Evolutionary conservation across 2,113 vertebrate species (phyloP), one percentile per base, ranked within the genome.

Genomic region (Silurus meridionalis): DNA sequence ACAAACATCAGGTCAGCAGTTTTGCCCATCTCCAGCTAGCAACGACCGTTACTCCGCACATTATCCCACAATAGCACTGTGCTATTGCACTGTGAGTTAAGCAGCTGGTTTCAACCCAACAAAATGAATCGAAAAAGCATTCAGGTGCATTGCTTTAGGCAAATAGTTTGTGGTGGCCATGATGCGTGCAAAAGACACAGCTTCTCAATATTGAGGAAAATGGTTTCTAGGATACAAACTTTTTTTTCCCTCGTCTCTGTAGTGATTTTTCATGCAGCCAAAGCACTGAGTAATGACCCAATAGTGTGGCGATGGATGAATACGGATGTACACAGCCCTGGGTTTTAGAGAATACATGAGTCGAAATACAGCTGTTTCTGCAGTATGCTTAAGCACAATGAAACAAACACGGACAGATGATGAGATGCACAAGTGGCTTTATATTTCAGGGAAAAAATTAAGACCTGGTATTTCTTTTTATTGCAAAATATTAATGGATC

Each of bases 211-310:
- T 79, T 50, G 14, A 67, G 55, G 52, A n/a, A 71, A 61, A 17
- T 37, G 71, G 80, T 67, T 83, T 77, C n/a, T 72, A 80, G 14
- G 21, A 52, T 58, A 84, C 15, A 50, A 80, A 84, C 37, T 79
- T 63, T 52, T 80, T 37, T 37, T 37, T 37, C 2, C 37, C 37
- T 58, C 46, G 74, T 81, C 25, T 61, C 23, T 13, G 6, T 48
- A 63, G 55, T 11, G 78, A 64, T 69, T 66, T 71, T 71, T 74
- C 85, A 86, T 86, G 67, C 66, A 86, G 78, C 48, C 15, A 15
- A 37, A 82, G 78, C 79, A 60, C 10, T 5, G 13, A 2, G 25
- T 57, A 86, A 86, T 80, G 64, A 80, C 53, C 63, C 75, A 19
- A 58, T 14, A 80, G 53, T 48, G 21, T 71, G 67, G 37, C 10